A percentile compares a stretch with the other conserved stretches of the same genome.
These are phyloP conservation scores for Pelvicachromis taeniatus DNA, from an alignment of 2,113 vertebrate genomes.

Conservation along the genomic window DNA sequence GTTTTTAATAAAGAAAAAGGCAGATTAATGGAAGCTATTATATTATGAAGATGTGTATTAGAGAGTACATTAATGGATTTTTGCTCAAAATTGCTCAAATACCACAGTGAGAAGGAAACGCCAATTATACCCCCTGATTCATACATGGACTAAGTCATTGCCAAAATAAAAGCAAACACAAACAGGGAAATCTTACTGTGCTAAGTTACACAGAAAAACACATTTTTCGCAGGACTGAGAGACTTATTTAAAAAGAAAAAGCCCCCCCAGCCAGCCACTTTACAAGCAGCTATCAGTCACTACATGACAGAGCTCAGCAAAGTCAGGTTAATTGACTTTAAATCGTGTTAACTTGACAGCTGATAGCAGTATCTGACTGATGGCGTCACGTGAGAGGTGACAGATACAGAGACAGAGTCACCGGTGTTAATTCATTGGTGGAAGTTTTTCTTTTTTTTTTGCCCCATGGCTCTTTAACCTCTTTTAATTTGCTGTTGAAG, in stretches of 20 bases:
- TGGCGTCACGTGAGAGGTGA: not conserved
- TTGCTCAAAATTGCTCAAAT: not conserved
- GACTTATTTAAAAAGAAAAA: not conserved
- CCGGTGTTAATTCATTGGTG: not conserved
- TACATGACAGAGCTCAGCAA: not conserved
- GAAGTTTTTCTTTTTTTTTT: not conserved
- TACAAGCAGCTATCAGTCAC: not conserved
- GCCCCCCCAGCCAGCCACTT: not conserved
- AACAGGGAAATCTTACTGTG: not conserved
- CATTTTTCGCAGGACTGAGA: not conserved
- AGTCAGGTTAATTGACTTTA: not conserved
- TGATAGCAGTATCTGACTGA: conserved; percentile 17
- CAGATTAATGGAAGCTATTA: not conserved
- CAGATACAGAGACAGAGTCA: not conserved
- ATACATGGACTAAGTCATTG: not conserved
- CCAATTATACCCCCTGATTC: not conserved
- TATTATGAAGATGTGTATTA: not conserved
- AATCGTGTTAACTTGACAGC: conserved; percentile 4
- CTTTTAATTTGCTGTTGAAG: not conserved
- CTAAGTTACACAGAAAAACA: not conserved
- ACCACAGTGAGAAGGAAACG: not conserved
- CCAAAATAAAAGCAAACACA: not conserved
- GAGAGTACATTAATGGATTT: not conserved
- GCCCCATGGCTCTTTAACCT: not conserved
- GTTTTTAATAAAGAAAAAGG: not conserved